These are phyloP conservation scores for Orthosia incerta DNA, from an alignment of 2,888 invertebrate genomes.

Conservation along the genomic window DNA sequence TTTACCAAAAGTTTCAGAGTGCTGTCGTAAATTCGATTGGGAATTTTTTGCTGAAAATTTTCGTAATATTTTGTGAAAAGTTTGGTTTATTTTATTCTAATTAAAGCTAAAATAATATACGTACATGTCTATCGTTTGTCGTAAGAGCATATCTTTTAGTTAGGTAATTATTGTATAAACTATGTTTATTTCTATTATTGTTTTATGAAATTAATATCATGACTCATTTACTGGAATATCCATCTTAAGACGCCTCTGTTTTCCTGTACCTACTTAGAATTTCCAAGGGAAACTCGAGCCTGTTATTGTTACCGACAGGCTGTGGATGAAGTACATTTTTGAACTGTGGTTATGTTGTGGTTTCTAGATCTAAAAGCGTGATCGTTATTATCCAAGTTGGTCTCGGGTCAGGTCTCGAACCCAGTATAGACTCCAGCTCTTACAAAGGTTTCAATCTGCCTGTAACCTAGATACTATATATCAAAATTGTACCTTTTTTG, in stretches of 20 bases:
- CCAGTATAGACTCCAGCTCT: too few relatives aligned
- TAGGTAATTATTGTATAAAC: neutral
- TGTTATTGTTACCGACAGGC: neutral
- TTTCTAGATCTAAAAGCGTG: neutral
- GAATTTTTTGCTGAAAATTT: slow-evolving; percentile 8
- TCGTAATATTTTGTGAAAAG: neutral
- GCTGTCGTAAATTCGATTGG: slow-evolving; percentile 28
- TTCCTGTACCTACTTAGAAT: too few relatives aligned
- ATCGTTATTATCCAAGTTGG: neutral
- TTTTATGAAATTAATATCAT: neutral
- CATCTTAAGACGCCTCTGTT: neutral
- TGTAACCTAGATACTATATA: too few relatives aligned
- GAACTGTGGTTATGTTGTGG: neutral
- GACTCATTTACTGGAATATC: neutral
- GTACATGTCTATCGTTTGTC: too few relatives aligned
- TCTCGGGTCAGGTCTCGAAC: too few relatives aligned
- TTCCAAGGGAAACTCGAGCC: neutral
- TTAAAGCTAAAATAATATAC: neutral
- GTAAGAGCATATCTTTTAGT: neutral
- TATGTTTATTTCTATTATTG: neutral
- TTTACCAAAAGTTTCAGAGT: slow-evolving; percentile 32
- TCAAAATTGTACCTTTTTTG: too few relatives aligned
- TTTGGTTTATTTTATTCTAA: neutral
- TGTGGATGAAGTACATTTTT: neutral
- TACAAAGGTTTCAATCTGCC: too few relatives aligned